These are phyloP conservation scores for Drosophila asahinai DNA, from an alignment of 1,140 invertebrate genomes.

Conservation along the genomic window DNA sequence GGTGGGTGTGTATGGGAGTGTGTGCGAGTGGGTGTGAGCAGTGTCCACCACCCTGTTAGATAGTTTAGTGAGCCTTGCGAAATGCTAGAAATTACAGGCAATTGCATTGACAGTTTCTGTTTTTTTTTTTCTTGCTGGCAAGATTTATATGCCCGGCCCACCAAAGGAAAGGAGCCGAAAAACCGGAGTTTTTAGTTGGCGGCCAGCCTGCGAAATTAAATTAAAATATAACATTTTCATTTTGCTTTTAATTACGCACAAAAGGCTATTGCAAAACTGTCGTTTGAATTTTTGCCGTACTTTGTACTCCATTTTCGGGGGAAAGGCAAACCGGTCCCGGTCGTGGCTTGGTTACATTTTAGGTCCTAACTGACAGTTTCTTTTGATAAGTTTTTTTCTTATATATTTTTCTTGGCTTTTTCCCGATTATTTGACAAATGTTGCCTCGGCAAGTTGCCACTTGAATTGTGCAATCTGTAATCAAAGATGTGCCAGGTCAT, in stretches of 20 bases:
- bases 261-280: conserved; percentile 70
- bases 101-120: conserved; percentile 59
- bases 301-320: conserved; percentile 50
- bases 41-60: conserved; percentile 35
- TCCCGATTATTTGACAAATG: conserved; percentile 46
- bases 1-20: conserved; percentile 17
- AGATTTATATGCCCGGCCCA: conserved; percentile 72
- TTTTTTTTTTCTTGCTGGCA: conserved; percentile 7
- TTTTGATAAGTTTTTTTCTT: conserved; percentile 20
- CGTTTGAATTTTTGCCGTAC: conserved; percentile 29
- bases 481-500: conserved; percentile 62
- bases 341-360: conserved; percentile 65
- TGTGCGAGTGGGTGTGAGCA: conserved; percentile 36
- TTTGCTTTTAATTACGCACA: conserved; percentile 79
- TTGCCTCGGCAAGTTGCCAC: conserved; percentile 20
- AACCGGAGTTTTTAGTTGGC: conserved; percentile 7
- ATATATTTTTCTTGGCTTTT: conserved; percentile 6
- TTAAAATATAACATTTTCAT: conserved; percentile 52
- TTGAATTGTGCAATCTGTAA: conserved; percentile 48
- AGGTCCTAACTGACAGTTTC: conserved; percentile 57
- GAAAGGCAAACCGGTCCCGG: conserved; percentile 80
- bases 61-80: conserved; percentile 61
- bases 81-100: conserved; percentile 67
- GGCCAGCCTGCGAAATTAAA: conserved; percentile 46
- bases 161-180: conserved; percentile 38